Evolutionary conservation across 2,113 vertebrate species (phyloP).

Genomic region (Furnarius figulus): DNA sequence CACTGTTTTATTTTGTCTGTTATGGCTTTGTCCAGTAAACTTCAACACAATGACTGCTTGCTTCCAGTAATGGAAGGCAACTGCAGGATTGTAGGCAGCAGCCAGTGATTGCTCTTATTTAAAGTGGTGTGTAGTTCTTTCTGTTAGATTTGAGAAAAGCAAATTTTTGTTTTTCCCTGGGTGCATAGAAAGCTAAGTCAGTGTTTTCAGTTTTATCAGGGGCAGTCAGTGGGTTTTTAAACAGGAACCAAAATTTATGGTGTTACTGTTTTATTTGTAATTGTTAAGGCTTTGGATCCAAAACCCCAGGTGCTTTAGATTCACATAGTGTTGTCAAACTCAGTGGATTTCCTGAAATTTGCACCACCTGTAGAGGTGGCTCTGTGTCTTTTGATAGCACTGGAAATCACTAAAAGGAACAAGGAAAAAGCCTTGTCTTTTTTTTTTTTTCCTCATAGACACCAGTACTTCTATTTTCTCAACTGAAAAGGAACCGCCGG

Average conservation of each 20-base stretch:
- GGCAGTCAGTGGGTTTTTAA: not conserved
- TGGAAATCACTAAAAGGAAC: slow-evolving; percentile 24
- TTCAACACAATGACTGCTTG: not conserved
- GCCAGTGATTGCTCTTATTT: not conserved
- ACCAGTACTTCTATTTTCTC: not conserved
- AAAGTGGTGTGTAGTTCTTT: not conserved
- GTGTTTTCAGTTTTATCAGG: not conserved
- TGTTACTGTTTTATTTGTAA: not conserved
- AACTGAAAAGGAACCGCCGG: fast-evolving
- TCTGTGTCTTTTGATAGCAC: not conserved
- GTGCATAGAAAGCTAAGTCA: not conserved
- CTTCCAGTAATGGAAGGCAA: not conserved
- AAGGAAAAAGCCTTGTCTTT: not conserved
- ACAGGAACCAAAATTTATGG: not conserved
- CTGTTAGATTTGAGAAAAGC: not conserved
- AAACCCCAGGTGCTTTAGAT: not conserved
- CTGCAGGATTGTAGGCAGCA: not conserved
- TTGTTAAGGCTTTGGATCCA: not conserved
- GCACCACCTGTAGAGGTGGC: not conserved
- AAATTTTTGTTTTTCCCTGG: not conserved
- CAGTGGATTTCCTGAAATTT: slow-evolving; percentile 20
- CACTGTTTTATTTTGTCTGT: not conserved
- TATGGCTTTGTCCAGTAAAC: not conserved
- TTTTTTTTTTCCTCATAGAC: not conserved
- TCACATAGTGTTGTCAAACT: not conserved